Evolutionary conservation across 2,888 invertebrate species (phyloP).

Genomic region (Cheilosia pagana): DNA sequence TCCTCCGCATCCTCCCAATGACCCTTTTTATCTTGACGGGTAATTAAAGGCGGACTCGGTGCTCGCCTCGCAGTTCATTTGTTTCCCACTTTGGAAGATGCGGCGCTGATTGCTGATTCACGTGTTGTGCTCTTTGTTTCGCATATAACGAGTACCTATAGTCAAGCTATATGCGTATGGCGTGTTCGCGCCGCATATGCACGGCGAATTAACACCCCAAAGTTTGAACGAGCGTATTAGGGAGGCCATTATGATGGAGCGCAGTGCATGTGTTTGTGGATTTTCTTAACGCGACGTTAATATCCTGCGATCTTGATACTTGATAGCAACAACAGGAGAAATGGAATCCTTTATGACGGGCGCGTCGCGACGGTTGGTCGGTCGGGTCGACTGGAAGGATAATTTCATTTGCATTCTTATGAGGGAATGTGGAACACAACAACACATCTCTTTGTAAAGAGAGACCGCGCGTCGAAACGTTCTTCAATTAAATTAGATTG

Average conservation of each 20-base stretch:
- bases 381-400: slow-evolving; percentile 54
- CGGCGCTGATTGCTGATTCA: slow-evolving; percentile 61
- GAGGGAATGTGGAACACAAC: background rate
- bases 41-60: slow-evolving; percentile 77
- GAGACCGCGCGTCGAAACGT: slow-evolving; percentile 39
- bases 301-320: slow-evolving; percentile 66
- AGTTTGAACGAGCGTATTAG: slow-evolving; percentile 68
- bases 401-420: slow-evolving; percentile 70
- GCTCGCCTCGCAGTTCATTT: slow-evolving; percentile 71
- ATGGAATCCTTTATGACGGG: slow-evolving; percentile 48
- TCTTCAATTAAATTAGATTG: slow-evolving; percentile 73
- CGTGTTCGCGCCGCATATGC: slow-evolving; percentile 63
- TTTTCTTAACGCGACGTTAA: slow-evolving; percentile 68
- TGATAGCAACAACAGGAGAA: slow-evolving; percentile 46
- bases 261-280: slow-evolving; percentile 46
- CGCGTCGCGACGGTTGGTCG: slow-evolving; percentile 38
- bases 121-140: slow-evolving; percentile 39
- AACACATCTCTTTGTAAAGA: slow-evolving; percentile 22
- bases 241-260: slow-evolving; percentile 60
- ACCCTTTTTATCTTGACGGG: slow-evolving; percentile 75
- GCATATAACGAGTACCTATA: background rate
- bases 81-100: slow-evolving; percentile 63
- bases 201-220: slow-evolving; percentile 72
- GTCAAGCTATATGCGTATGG: slow-evolving; percentile 4
- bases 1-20: slow-evolving; percentile 30